Evolutionary conservation across 2,888 invertebrate species (phyloP).

Genomic region (Toxonevra muliebris): DNA sequence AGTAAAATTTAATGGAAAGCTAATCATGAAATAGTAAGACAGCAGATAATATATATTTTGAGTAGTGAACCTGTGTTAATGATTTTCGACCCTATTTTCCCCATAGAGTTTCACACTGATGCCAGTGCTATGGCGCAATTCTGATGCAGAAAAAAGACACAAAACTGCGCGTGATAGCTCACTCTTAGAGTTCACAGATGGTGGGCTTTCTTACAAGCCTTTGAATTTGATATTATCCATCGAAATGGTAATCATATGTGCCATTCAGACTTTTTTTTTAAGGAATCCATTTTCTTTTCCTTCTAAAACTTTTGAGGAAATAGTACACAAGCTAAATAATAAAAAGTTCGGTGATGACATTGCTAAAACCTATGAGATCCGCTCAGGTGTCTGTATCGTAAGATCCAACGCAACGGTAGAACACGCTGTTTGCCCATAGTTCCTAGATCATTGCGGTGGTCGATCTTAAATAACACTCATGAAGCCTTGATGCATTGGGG

Average conservation of each 20-base stretch:
- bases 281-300: too few species aligned
- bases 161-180: constrained; percentile 14
- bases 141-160: constrained; percentile 12
- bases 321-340: too few species aligned
- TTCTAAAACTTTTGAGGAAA: too few species aligned
- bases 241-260: constrained; percentile 29
- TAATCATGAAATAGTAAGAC: constrained; percentile 22
- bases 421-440: too few species aligned
- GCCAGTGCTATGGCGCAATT: constrained; percentile 29
- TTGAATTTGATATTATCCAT: constrained; percentile 33
- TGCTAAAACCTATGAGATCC: too few species aligned
- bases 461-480: too few species aligned
- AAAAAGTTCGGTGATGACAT: too few species aligned
- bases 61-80: constrained; percentile 34
- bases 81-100: constrained; percentile 37
- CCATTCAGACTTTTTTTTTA: constrained; percentile 34
- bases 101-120: constrained; percentile 40
- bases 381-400: too few species aligned
- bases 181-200: constrained; percentile 34
- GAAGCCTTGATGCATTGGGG: too few species aligned
- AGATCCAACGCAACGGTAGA: too few species aligned
- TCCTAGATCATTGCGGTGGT: too few species aligned
- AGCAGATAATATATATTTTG: constrained; percentile 27
- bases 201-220: constrained; percentile 35
- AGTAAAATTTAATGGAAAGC: constrained; percentile 13